Evolutionary conservation across 2,888 invertebrate species (phyloP), one percentile per base, ranked within the genome.

Genomic region (Smittia aterrima): DNA sequence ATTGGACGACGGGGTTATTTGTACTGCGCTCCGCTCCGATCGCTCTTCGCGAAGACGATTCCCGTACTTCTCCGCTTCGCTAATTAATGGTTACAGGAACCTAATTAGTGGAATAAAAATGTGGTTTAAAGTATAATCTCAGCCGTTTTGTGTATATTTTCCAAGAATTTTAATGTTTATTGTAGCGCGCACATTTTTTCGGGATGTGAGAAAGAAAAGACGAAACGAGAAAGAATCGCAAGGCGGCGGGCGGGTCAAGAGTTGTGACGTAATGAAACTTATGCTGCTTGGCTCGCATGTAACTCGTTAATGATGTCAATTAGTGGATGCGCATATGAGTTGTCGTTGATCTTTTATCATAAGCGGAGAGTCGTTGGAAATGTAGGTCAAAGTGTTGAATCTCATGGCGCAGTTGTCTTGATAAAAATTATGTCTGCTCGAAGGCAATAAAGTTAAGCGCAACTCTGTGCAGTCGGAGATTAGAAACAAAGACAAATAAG

Each of bases 111-210:
- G 64, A 64, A 64, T 64, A 64, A 71, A 71, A 71, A 71, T 71
- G 71, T 71, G 71, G 32, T 53, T 71, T 71, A 27, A 71, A 71
- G 71, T 58, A 71, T 71, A 71, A 71, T 71, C 71, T 71, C 58
- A 22, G 71, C 71, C 32, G 71, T 71, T 70, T 25, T 53, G 58
- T 58, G 53, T 71, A 71, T 58, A 71, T 71, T 71, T 71, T 71
- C 71, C 71, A 71, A 38, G 71, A 71, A 71, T 71, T 71, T 71
- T 71, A 71, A 71, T 71, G 71, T 71, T 71, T 71, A 71, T 71
- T 71, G 58, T 27, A 27, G 70, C 38, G 54, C 58, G 58, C 58
- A 58, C 58, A 58, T 13, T 58, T 58, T 58, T 47, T 47, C 47
- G 47, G 47, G 47, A 47, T 47, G 47, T 47, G 47, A 47, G 47